Evolutionary conservation across 2,797 vertebrate genomes (phyloP).

Genomic region (Neostethus bicornis): DNA sequence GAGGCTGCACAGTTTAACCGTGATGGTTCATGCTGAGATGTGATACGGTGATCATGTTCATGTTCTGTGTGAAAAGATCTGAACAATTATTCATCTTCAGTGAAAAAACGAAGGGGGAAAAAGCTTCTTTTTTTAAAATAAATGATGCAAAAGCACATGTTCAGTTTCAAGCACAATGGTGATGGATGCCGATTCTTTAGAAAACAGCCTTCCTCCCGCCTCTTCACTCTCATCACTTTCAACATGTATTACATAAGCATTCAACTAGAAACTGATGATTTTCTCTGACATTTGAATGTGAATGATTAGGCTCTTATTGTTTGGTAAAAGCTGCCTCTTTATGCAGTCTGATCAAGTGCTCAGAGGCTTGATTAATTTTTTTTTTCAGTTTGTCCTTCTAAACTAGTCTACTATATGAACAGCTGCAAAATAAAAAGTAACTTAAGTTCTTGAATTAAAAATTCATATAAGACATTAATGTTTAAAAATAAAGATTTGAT

Average conservation of each 20-base stretch:
- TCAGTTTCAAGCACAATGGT: conserved; percentile 3
- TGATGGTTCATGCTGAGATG: conserved; percentile 8
- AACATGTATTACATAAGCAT: conserved; percentile 45
- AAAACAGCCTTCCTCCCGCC: conserved; percentile 32
- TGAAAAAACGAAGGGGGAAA: neutral
- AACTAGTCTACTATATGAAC: no score
- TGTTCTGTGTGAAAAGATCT: conserved; percentile 9
- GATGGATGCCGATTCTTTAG: conserved; percentile 9
- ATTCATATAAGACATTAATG: no score
- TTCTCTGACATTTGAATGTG: conserved; percentile 35
- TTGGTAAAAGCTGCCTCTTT: neutral
- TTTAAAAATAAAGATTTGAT: no score
- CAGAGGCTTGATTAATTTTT: neutral
- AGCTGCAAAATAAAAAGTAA: no score
- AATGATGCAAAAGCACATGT: conserved; percentile 5
- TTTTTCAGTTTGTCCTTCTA: neutral
- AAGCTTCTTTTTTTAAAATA: neutral
- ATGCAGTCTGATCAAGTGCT: neutral
- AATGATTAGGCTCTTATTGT: conserved; percentile 17
- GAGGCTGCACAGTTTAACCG: conserved; percentile 12
- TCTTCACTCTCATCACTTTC: conserved; percentile 39
- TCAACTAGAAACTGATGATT: conserved; percentile 41
- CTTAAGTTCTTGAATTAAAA: no score
- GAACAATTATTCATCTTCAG: conserved; percentile 2
- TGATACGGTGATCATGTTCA: conserved; percentile 7